Base-by-base conservation (phyloP, 2,797 vertebrate species). In the Streptopelia turtur region DNA sequence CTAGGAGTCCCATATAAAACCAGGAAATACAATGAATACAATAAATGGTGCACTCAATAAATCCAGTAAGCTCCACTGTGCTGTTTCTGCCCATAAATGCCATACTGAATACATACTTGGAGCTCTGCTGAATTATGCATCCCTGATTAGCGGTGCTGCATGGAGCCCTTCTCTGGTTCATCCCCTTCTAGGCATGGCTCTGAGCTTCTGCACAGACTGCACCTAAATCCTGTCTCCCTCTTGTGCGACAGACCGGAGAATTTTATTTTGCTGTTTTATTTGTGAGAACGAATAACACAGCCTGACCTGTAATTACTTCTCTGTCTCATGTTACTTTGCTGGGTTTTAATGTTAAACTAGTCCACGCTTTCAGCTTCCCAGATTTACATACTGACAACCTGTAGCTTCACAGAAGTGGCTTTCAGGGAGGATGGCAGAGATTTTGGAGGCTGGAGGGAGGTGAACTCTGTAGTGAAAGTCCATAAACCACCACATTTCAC, bases 141-240 rank as follows among this genome's bases (percentile, higher is more conserved):
- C 9, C 2, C 60, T 18, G 30, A 33, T 50, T 41, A 23, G 23
- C 16, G 13, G 1, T 2, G 7, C 45, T 21, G 45, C 28, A 12
- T 1, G 1, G n/a, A 39, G 16, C 39, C 59, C 47, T 50, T 30
- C 37, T 22, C 55, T 0, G 2, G 3, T 6, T 31, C 5, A 0
- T 56, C 31, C 28, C 59, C 56, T 74, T 1, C 5, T 13, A 53
- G 56, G 50, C 56, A n/a, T 2, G 2, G 50, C 50, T 30, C 70
- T 24, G 13, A 0, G 8, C 53, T 88, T 37, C 57, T n/a, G 10
- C 31, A 5, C 35, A 50, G 55, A 18, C 53, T n/a, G 77, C 25
- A 76, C 72, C 68, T 43, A 75, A 89, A 76, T 57, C 82, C 68
- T 10, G 11, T 31, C 57, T 64, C 24, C 22, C 30, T 56, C 35